Evolutionary conservation across 23 tunicate species (phyloP), one percentile per base, ranked within the genome.

Genomic region (Diplosoma virens): DNA sequence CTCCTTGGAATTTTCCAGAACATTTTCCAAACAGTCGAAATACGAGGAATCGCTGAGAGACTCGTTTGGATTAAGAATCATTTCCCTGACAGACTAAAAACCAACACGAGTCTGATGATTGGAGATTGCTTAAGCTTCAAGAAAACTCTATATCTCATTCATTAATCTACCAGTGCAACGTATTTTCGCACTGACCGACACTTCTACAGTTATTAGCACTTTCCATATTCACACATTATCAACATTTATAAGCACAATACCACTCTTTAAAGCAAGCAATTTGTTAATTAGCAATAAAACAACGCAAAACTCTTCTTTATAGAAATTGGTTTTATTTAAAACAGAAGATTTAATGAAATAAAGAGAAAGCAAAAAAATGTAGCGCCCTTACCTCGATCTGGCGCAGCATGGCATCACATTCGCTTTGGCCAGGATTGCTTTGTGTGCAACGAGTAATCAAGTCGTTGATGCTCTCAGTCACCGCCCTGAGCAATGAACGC

Each of bases 391-490:
- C 97, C 85, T 88, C 80, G 0, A 95, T 81, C 75, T 95, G 94
- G 24, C 99, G 59, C 36, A 95, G 36, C 33, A 95, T 95, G 52
- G 85, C 79, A 35, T 95, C 99, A 47, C 99, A 95, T 79, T 85
- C 94, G 27, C 85, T 90, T 68, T 95, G 99, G 50, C 99, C 99
- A 32, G 99, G 99, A 26, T 87, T 95, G 28, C 96, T 90, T 30
- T 90, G 69, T 1, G 94, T 90, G 73, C 99, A 95, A 45, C 88
- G 94, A 11, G 95, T 83, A 75, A 95, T 88, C 79, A 95, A 76
- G 55, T 95, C 85, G 90, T 95, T 95, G 76, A 95, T 95, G 55
- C 95, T 90, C 26, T 95, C 99, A 54, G 99, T 95, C 21, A 95
- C 99, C 20, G 87, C 95, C 1, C 93, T 85, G 80, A 0, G 9